Percentiles rank a stretch among this genome's conserved stretches.
phyloP scores from a whole-genome alignment of 2,797 vertebrate species.

The Danio jaintianensis region DNA sequence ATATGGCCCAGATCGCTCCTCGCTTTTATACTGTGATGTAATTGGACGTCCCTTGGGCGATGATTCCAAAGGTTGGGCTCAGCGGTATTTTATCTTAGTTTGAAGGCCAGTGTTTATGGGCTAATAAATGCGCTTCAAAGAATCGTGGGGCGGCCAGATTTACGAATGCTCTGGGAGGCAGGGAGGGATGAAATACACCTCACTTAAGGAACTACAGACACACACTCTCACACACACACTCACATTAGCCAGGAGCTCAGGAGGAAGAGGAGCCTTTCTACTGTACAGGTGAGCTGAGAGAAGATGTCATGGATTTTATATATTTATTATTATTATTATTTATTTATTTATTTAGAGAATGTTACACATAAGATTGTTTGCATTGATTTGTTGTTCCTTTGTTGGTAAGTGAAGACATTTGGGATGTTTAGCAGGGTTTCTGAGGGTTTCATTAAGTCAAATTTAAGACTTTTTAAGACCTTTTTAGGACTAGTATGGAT shows the following conservation, averaged over 20 bases:
- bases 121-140: constrained; percentile 54
- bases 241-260: constrained; percentile 55
- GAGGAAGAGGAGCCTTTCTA: constrained; percentile 56
- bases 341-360: neutral
- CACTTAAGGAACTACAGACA: constrained; percentile 34
- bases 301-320: neutral
- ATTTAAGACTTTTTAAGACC: no score
- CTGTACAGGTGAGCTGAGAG: constrained; percentile 71
- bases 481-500: no score
- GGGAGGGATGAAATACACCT: constrained; percentile 49
- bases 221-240: constrained; percentile 9
- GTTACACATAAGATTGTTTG: neutral
- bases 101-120: constrained; percentile 58
- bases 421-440: no score
- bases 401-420: neutral
- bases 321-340: no score
- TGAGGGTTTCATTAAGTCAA: no score
- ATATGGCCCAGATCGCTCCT: constrained; percentile 18
- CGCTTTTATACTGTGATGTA: constrained; percentile 21
- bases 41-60: constrained; percentile 13
- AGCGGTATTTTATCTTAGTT: constrained; percentile 48
- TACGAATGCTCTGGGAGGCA: constrained; percentile 17
- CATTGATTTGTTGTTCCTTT: neutral
- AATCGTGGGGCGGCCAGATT: constrained; percentile 19
- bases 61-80: constrained; percentile 60